Evolutionary conservation across 2,888 invertebrate species (phyloP).

Genomic region (Leuctra nigra): DNA sequence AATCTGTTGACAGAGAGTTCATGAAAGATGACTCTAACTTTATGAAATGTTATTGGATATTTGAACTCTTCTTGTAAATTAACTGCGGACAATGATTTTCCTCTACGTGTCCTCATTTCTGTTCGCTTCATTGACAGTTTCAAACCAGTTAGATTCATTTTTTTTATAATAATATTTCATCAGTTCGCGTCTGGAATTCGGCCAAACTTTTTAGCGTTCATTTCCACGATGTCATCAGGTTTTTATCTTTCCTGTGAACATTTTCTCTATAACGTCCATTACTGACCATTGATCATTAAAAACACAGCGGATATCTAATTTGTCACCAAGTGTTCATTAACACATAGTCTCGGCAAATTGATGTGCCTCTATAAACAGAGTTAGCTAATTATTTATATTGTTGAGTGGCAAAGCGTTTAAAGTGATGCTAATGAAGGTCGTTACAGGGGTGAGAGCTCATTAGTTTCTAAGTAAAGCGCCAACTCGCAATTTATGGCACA

Average conservation of each 20-base stretch:
- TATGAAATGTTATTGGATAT: no score
- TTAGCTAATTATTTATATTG: constrained; percentile 8
- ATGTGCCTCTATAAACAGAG: not conserved
- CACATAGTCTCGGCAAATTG: not conserved
- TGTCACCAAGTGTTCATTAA: constrained; percentile 4
- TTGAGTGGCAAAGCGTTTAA: not conserved
- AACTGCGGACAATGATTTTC: no score
- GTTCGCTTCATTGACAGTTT: not conserved
- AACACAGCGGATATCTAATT: not conserved
- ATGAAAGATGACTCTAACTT: no score
- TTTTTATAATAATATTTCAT: not conserved
- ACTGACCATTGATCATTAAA: not conserved
- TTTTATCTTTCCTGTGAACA: not conserved
- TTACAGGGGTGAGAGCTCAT: no score
- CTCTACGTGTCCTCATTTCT: no score
- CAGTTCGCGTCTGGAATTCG: not conserved
- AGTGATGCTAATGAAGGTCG: no score
- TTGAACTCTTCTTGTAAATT: no score
- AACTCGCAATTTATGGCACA: no score
- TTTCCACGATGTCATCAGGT: constrained; percentile 7
- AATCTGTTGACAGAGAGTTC: no score
- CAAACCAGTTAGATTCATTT: not conserved
- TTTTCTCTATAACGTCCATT: not conserved
- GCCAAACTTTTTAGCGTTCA: not conserved
- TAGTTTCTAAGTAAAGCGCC: no score